A percentile compares a stretch with the other conserved stretches of the same genome.
phyloP scores from a whole-genome alignment of 2,797 vertebrate species.

The Girardinus metallicus region DNA sequence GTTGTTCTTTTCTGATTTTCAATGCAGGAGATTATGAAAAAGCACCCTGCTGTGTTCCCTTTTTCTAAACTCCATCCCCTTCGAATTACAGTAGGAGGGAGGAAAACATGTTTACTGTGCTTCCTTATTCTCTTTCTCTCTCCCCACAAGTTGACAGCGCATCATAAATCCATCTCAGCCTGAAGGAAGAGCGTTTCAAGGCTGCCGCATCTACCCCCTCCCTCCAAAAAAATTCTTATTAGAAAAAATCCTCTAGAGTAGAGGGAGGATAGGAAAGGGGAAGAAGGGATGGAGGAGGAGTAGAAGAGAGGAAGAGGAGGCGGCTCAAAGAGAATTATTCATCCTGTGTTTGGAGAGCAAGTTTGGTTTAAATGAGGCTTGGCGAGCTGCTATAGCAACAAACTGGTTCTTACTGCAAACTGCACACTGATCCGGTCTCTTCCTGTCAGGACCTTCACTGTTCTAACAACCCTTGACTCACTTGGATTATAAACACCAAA shows the following conservation, averaged over 20 bases:
- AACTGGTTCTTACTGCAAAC: slow-evolving; percentile 51
- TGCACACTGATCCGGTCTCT: slow-evolving; percentile 22
- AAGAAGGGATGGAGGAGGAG: slow-evolving; percentile 14
- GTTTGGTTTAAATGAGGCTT: slow-evolving; percentile 79
- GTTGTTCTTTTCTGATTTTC: slow-evolving; percentile 46
- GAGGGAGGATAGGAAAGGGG: slow-evolving; percentile 1
- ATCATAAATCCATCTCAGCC: slow-evolving; percentile 76
- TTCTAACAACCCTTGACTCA: slow-evolving; percentile 6
- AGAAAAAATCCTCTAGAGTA: slow-evolving; percentile 39
- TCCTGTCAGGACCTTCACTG: background rate
- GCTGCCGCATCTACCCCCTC: slow-evolving; percentile 35
- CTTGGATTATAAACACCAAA: slow-evolving; percentile 23
- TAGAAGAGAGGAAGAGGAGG: slow-evolving; percentile 40
- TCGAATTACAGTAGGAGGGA: slow-evolving; percentile 63
- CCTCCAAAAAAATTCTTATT: slow-evolving; percentile 49
- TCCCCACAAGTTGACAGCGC: slow-evolving; percentile 52
- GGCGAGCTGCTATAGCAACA: slow-evolving; percentile 53
- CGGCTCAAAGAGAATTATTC: slow-evolving; percentile 88
- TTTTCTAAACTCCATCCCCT: slow-evolving; percentile 35
- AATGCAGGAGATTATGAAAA: slow-evolving; percentile 52
- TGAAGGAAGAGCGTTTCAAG: slow-evolving; percentile 69
- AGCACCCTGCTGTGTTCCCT: slow-evolving; percentile 37
- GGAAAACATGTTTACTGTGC: slow-evolving; percentile 72
- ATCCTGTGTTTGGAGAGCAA: slow-evolving; percentile 83
- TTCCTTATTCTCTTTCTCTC: slow-evolving; percentile 56